These are phyloP conservation scores for Dolichoris vasculosae DNA, from an alignment of 1,140 invertebrate species.

Conservation along the genomic window DNA sequence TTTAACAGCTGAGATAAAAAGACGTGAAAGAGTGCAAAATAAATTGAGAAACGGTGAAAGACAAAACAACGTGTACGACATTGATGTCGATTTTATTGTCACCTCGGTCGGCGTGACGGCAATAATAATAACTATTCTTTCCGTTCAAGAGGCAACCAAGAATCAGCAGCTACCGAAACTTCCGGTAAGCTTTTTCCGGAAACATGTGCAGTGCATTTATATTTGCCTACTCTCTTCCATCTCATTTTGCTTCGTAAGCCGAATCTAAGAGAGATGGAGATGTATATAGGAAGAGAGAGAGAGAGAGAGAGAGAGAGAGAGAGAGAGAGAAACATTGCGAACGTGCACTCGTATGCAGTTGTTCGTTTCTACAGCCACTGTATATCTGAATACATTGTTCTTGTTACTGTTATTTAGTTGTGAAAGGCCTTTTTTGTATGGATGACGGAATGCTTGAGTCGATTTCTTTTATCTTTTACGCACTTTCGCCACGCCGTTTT, in stretches of 20 bases:
- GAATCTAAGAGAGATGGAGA: too few relatives aligned
- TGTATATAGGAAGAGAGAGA: background rate
- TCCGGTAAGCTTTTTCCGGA: slow-evolving; percentile 46
- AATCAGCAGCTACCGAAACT: background rate
- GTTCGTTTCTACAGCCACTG: background rate
- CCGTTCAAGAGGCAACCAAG: slow-evolving; percentile 20
- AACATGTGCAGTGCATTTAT: slow-evolving; percentile 29
- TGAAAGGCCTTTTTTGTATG: slow-evolving; percentile 17
- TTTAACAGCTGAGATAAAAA: background rate
- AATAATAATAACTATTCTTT: slow-evolving; percentile 18
- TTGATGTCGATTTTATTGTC: slow-evolving; percentile 10
- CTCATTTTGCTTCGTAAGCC: background rate
- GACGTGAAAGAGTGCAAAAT: background rate
- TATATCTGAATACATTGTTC: background rate
- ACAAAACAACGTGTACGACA: too few relatives aligned
- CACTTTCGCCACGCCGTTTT: background rate
- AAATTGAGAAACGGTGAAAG: background rate
- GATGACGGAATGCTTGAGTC: background rate
- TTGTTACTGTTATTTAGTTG: background rate
- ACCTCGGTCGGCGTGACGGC: background rate
- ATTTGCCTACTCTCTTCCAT: background rate
- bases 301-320: background rate
- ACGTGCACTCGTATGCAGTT: background rate
- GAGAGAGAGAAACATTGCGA: background rate
- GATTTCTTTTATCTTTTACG: background rate